These are phyloP conservation scores for Cataglyphis cursor DNA, from an alignment of 2,888 invertebrate genomes.

Conservation along the genomic window DNA sequence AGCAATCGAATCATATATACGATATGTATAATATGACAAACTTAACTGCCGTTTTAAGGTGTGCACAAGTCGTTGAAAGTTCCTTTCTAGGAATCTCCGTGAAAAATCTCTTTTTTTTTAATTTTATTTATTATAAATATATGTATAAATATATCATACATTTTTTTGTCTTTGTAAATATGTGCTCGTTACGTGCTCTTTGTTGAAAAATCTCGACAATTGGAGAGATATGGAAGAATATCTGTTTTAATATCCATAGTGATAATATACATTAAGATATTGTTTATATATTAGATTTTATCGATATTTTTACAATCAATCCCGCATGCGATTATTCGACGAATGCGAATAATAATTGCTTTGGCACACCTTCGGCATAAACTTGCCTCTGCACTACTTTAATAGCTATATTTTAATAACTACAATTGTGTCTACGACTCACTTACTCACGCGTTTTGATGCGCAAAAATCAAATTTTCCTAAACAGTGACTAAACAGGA, in stretches of 20 bases:
- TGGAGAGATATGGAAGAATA: slow-evolving; percentile 49
- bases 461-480: slow-evolving; percentile 72
- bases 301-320: slow-evolving; percentile 55
- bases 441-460: slow-evolving; percentile 49
- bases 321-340: slow-evolving; percentile 57
- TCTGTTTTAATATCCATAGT: slow-evolving; percentile 58
- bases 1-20: slow-evolving; percentile 35
- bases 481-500: slow-evolving; percentile 53
- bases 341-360: slow-evolving; percentile 58
- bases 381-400: slow-evolving; percentile 61
- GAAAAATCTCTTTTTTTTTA: slow-evolving; percentile 47
- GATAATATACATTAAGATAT: slow-evolving; percentile 58
- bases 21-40: slow-evolving; percentile 60
- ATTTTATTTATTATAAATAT: slow-evolving; percentile 62
- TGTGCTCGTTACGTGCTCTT: slow-evolving; percentile 59
- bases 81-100: slow-evolving; percentile 67
- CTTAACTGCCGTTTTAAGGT: slow-evolving; percentile 81
- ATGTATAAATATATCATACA: neutral
- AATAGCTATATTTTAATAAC: slow-evolving; percentile 62
- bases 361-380: slow-evolving; percentile 58
- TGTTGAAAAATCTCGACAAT: slow-evolving; percentile 72
- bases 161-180: slow-evolving; percentile 25
- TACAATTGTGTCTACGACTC: slow-evolving; percentile 62
- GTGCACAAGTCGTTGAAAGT: slow-evolving; percentile 75
- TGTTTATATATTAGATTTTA: slow-evolving; percentile 59